These are phyloP conservation scores for Lynx canadensis DNA, from an alignment of 2,113 vertebrate genomes.

Conservation along the genomic window DNA sequence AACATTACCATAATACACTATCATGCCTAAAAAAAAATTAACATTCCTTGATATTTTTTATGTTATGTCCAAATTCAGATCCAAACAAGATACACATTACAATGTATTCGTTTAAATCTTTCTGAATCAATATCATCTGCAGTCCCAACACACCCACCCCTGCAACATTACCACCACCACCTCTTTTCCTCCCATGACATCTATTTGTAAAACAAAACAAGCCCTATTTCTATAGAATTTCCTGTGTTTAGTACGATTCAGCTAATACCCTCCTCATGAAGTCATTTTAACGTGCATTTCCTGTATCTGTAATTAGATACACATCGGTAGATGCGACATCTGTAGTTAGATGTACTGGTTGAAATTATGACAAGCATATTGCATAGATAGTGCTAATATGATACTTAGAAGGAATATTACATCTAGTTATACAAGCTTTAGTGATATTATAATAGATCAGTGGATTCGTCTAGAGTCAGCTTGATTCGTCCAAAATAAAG, in stretches of 20 bases:
- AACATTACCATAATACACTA: not conserved
- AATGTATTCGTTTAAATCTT: not conserved
- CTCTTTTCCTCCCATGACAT: not conserved
- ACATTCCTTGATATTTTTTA: not conserved
- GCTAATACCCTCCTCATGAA: not conserved
- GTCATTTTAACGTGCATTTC: not conserved
- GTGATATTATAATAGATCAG: not conserved
- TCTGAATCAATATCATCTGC: not conserved
- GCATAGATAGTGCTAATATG: not conserved
- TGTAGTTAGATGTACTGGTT: not conserved
- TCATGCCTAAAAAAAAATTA: not conserved
- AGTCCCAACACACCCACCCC: not conserved
- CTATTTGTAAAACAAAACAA: not conserved
- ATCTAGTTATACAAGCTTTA: not conserved
- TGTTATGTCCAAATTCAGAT: not conserved
- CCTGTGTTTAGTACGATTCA: not conserved
- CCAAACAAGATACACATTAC: not conserved
- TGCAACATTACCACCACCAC: not conserved
- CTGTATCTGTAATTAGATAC: not conserved
- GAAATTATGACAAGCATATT: not conserved
- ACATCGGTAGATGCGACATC: not conserved
- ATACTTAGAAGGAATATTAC: not conserved
- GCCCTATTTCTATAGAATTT: not conserved
- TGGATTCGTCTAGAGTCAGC: not conserved
- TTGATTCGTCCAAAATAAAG: not conserved